Evolutionary conservation across 2,113 vertebrate genomes (phyloP), one percentile per base, ranked within the genome.

Genomic region (Lycaon pictus): DNA sequence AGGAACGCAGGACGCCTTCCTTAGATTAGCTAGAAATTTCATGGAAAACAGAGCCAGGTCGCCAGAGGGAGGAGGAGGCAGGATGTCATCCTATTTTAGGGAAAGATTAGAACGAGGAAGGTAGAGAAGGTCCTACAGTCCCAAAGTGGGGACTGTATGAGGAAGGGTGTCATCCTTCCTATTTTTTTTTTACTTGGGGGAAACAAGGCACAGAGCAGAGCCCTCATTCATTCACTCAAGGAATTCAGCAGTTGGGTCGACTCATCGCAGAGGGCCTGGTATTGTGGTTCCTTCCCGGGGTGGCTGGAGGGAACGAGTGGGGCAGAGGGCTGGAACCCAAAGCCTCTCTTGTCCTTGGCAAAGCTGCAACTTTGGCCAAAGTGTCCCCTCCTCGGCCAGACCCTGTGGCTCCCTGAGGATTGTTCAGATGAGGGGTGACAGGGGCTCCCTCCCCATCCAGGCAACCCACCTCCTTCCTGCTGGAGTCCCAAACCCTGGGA

Each of bases 241-340:
- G 51, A 27, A 16, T 48, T 13, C 88, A 67, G 62, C 51, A 0
- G 37, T 1, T 1, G 9, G 19, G 2, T 3, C 11, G 55, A 17
- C 23, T 13, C 29, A 1, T 0, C 16, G 76, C 19, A 9, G 22
- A 25, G 0, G 0, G 23, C 37, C 12, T 12, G 16, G 20, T 3
- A 2, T 9, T 60, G 10, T 16, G 23, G 43, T 3, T 71, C 23
- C 25, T 12, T n/a, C 19, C 37, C n/a, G 11, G 87, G 23, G 15
- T n/a, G 62, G 32, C 22, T 10, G 53, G 58, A 32, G 20, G 5
- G 13, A 20, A 27, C n/a, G 91, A 13, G 16, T 3, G 15, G 27
- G 1, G 0, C 11, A 7, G 48, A 72, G 10, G 0, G 5, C 83
- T 25, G n/a, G 56, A 48, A 27, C 12, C 5, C 81, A 83, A 79